Conservation (phyloP, 2,888 invertebrate genomes). For the Sisyra terminalis region DNA sequence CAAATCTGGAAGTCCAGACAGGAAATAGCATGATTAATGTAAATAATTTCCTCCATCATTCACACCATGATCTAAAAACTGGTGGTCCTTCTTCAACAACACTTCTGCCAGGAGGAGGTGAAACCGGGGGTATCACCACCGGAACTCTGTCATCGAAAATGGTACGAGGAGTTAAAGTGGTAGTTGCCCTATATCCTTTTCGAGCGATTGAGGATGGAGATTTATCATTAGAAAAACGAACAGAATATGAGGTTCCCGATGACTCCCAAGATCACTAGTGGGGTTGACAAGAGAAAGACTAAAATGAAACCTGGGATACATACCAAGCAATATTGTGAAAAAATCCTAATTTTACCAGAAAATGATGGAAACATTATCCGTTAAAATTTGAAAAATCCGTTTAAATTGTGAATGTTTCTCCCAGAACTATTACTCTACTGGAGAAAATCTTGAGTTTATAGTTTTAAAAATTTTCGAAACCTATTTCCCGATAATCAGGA, state of each 20-base stretch:
- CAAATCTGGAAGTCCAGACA: constrained; percentile 8
- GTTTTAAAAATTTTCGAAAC: no score
- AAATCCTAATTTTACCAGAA: no score
- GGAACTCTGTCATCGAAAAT: constrained; percentile 68
- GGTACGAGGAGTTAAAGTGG: constrained; percentile 51
- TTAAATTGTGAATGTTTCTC: no score
- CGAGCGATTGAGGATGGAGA: constrained; percentile 82
- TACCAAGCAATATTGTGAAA: constrained; percentile 93
- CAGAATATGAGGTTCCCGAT: constrained; percentile 87
- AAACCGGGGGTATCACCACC: constrained; percentile 39
- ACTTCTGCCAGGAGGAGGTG: constrained; percentile 35
- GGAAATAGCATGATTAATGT: no score
- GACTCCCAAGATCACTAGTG: constrained; percentile 94
- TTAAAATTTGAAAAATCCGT: no score
- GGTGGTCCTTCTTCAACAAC: constrained; percentile 33
- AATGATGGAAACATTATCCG: no score
- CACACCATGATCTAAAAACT: no score
- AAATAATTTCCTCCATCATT: no score
- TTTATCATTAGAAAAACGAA: constrained; percentile 80
- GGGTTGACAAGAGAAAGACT: constrained; percentile 87
- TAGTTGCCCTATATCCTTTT: constrained; percentile 80
- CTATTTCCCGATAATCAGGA: no score
- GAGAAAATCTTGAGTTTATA: no score
- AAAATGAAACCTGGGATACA: constrained; percentile 68
- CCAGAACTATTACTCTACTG: no score